Conservation (phyloP, 2,797 vertebrate genomes). For the Epinephelus malabaricus region DNA sequence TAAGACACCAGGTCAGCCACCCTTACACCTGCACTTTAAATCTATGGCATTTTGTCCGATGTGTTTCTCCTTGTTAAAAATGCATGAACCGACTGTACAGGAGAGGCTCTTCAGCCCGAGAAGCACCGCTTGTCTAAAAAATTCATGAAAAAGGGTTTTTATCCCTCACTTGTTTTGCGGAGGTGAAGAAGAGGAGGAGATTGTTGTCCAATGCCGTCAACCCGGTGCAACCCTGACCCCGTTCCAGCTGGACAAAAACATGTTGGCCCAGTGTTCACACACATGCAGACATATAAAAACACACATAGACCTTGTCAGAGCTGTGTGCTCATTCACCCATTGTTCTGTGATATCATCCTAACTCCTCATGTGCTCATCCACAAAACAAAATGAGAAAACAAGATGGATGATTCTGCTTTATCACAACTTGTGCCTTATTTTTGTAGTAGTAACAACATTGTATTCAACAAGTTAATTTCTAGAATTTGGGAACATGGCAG, state of each 20-base stretch:
- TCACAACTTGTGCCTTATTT: neutral
- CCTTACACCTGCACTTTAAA: conserved; percentile 59
- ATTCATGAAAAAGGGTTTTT: conserved; percentile 67
- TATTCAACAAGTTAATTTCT: neutral
- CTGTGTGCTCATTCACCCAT: neutral
- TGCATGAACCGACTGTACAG: conserved; percentile 62
- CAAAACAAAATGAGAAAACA: neutral
- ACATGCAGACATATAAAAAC: neutral
- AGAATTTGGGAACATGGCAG: neutral
- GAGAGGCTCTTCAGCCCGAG: conserved; percentile 52
- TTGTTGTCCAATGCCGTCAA: conserved; percentile 13
- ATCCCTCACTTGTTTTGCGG: conserved; percentile 41
- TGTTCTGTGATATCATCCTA: neutral
- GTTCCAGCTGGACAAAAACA: conserved; percentile 31
- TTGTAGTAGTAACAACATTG: neutral
- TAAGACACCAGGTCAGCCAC: conserved; percentile 58
- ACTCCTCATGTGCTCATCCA: neutral
- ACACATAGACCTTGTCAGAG: neutral
- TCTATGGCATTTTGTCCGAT: conserved; percentile 67
- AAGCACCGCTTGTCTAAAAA: conserved; percentile 61
- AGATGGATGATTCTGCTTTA: neutral
- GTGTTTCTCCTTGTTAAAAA: conserved; percentile 73
- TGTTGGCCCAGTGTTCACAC: neutral
- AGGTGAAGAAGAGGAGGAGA: conserved; percentile 28
- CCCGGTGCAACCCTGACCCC: conserved; percentile 23